These are phyloP conservation scores for Sylvia borin DNA, from an alignment of 2,797 vertebrate species.

Conservation along the genomic window DNA sequence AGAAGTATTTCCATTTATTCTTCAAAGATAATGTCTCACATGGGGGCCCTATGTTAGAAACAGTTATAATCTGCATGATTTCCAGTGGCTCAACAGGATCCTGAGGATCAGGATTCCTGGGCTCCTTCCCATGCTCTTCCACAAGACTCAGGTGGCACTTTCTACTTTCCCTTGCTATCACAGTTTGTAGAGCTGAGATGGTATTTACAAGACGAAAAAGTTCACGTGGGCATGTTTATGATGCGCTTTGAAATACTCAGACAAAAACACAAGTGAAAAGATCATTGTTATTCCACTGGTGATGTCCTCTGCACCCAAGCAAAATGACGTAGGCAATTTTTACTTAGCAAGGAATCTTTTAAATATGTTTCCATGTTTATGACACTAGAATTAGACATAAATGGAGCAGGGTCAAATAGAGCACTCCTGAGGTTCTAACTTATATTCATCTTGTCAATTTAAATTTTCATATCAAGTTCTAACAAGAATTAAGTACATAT, in stretches of 20 bases:
- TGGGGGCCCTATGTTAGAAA: not conserved
- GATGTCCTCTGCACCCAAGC: not conserved
- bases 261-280: not conserved
- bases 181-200: not conserved
- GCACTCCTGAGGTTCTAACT: not conserved
- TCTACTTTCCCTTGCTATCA: not conserved
- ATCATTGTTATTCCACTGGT: not conserved
- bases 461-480: not conserved
- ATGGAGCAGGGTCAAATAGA: not conserved
- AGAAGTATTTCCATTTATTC: not conserved
- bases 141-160: not conserved
- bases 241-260: not conserved
- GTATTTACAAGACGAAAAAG: not conserved
- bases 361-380: not conserved
- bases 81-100: not conserved
- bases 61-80: not conserved
- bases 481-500: not conserved
- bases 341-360: not conserved
- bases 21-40: not conserved
- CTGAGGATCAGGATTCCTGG: not conserved
- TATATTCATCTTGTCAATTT: not conserved
- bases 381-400: not conserved
- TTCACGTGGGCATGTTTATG: not conserved
- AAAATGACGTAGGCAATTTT: not conserved
- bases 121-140: not conserved